A percentile compares a stretch with the other conserved stretches of the same genome.
These are phyloP conservation scores for Petrocephalus zakoni DNA, from an alignment of 2,113 vertebrate genomes.

Conservation along the genomic window DNA sequence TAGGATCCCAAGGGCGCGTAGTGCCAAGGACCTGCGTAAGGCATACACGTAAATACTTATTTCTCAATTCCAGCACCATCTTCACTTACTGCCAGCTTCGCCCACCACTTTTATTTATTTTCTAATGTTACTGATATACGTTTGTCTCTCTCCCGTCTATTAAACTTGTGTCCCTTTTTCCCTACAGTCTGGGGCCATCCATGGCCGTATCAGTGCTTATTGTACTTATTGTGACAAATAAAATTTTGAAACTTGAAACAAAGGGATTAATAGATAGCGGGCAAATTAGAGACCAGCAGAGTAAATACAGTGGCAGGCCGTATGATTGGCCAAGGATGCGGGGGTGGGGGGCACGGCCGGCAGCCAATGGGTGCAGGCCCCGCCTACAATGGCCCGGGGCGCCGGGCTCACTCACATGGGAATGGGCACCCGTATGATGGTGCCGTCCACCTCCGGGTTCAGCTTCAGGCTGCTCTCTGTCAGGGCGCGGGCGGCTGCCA, in stretches of 20 bases:
- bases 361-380: not conserved
- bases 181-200: not conserved
- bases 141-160: not conserved
- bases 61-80: not conserved
- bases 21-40: not conserved
- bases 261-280: too few relatives aligned
- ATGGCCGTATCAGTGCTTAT: not conserved
- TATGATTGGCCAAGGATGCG: not conserved
- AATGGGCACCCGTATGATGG: conserved; percentile 82
- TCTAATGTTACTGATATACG: not conserved
- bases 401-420: conserved; percentile 77
- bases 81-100: not conserved
- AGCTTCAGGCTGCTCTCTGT: conserved; percentile 93
- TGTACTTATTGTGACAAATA: not conserved
- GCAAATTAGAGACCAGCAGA: not conserved
- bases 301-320: not conserved
- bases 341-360: not conserved
- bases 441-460: conserved; percentile 90
- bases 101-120: not conserved
- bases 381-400: not conserved
- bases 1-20: not conserved
- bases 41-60: not conserved
- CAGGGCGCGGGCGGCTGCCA: conserved; percentile 78
- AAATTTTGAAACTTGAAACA: not conserved
- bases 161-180: not conserved